Base-by-base conservation (phyloP, 2,113 vertebrate species). In the Petrocephalus zakoni region DNA sequence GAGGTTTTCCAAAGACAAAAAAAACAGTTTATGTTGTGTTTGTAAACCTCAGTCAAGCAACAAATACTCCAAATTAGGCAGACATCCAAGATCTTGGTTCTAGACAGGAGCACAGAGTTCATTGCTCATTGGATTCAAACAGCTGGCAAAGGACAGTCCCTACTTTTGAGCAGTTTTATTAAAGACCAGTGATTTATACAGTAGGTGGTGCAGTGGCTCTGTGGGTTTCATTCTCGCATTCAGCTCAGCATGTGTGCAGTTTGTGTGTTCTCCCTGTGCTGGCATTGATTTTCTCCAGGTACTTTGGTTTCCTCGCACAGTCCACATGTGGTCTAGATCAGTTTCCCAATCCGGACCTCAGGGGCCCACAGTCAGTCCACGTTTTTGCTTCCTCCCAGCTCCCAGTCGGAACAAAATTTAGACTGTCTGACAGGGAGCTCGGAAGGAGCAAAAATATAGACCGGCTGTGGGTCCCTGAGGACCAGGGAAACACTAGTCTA, bases 21-120 rank as follows among this genome's bases (percentile, higher is more conserved):
- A 49, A 25, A 75, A 25, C 47, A 52, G 72, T 81, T 37, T 49
- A 82, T 82, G 81, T n/a, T 55, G 34, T 88, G 72, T 83, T 84
- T 88, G 55, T 88, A 58, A 88, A 81, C n/a, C 25, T 72, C 51
- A 88, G 51, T 37, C 51, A 88, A 88, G 87, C 49, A 53, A 52
- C 25, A 88, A 56, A 58, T 58, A 58, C 55, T 61, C 46, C 34
- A 52, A 34, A 52, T 49, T 84, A n/a, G 81, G 21, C 81, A 47
- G 21, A 84, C 81, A 82, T 82, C 42, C 42, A 82, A 47, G 22
- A 82, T 46, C 42, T 78, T 78, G 47, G 34, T 82, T 46, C 42
- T 37, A 83, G 81, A 83, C 37, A 49, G 46, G 13, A 85, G 47
- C 53, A 55, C 0, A 55, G 15, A 52, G 49, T 81, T 15, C 7